phyloP scores from a whole-genome alignment of 1,140 invertebrate species.

The Drosophila oshimai region DNA sequence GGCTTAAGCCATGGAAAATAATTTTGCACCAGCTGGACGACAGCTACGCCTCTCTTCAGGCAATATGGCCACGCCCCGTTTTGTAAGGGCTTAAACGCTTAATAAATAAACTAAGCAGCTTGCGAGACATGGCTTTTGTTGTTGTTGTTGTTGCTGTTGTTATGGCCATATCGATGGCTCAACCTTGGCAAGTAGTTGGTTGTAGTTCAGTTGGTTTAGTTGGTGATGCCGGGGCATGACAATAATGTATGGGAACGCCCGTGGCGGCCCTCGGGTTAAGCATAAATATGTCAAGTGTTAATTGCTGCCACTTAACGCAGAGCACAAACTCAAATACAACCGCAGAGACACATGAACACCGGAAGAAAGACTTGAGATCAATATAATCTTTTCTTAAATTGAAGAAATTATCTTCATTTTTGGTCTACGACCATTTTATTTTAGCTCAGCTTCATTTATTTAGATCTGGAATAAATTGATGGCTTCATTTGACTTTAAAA shows the following conservation, averaged over 20 bases:
- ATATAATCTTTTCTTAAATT: too few relatives aligned
- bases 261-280: constrained; percentile 58
- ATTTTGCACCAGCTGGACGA: constrained; percentile 5
- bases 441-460: too few relatives aligned
- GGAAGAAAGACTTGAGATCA: too few relatives aligned
- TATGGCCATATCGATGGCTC: constrained; percentile 61
- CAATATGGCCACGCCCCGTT: constrained; percentile 14
- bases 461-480: too few relatives aligned
- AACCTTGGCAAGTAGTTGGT: constrained; percentile 57
- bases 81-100: constrained; percentile 60
- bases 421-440: too few relatives aligned
- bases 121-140: constrained; percentile 41
- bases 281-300: constrained; percentile 81
- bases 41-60: constrained; percentile 7
- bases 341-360: constrained; percentile 16
- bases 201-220: constrained; percentile 13
- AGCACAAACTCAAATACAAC: constrained; percentile 75
- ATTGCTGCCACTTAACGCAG: constrained; percentile 77
- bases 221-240: constrained; percentile 30
- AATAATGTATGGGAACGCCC: constrained; percentile 55
- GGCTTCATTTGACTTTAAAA: too few relatives aligned
- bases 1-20: not conserved
- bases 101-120: constrained; percentile 76
- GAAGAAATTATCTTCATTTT: too few relatives aligned
- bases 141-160: constrained; percentile 16